phyloP scores from a whole-genome alignment of 2,888 invertebrate species.

The Chymomyza caudatula region DNA sequence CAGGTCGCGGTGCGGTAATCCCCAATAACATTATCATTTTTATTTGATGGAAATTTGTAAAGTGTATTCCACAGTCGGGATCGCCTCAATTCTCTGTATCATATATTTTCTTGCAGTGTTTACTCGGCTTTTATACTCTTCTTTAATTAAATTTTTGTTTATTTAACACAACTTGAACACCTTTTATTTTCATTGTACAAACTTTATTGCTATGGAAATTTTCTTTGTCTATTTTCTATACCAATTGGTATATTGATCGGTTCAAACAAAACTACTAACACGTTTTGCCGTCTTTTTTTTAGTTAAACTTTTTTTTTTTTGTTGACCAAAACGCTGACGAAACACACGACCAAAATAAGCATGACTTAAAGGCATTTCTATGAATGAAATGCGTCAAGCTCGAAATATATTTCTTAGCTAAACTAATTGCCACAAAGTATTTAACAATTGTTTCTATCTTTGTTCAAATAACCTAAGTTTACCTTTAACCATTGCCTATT shows the following conservation, averaged over 20 bases:
- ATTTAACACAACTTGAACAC: background rate
- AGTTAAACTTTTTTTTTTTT: background rate
- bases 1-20: too few relatives aligned
- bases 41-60: too few relatives aligned
- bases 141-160: constrained; percentile 1
- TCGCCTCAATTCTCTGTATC: too few relatives aligned
- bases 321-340: constrained; percentile 10
- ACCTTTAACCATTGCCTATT: background rate
- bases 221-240: too few relatives aligned
- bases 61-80: too few relatives aligned
- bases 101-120: background rate
- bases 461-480: constrained; percentile 3
- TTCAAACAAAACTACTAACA: background rate
- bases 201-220: background rate
- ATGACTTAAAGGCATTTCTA: constrained; percentile 14
- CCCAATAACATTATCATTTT: too few relatives aligned
- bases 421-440: constrained; percentile 20
- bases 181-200: background rate
- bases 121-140: background rate
- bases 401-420: background rate
- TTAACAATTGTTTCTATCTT: constrained; percentile 7
- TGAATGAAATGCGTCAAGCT: background rate
- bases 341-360: constrained; percentile 24
- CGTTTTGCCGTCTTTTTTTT: background rate
- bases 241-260: too few relatives aligned